phyloP scores from a whole-genome alignment of 2,797 vertebrate genomes.

The Brotula barbata region DNA sequence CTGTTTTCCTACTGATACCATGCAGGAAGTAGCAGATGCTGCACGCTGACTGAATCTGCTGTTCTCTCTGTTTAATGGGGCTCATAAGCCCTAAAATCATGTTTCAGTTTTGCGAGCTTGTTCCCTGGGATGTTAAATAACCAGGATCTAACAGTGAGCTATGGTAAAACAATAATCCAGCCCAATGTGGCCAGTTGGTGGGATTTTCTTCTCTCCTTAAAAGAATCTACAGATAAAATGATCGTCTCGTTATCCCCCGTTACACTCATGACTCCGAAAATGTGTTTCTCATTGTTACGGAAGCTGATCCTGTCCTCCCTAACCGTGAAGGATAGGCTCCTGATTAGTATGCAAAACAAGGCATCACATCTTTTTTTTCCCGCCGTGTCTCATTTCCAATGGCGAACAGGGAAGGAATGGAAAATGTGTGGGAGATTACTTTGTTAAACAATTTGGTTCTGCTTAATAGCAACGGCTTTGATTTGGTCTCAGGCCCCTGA shows the following conservation, averaged over 20 bases:
- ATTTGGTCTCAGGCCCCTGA: slow-evolving; percentile 67
- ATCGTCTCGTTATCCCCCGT: slow-evolving; percentile 37
- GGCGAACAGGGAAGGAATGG: slow-evolving; percentile 52
- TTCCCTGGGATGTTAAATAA: slow-evolving; percentile 32
- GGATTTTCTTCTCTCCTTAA: slow-evolving; percentile 37
- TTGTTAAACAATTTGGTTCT: slow-evolving; percentile 78
- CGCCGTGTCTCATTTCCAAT: slow-evolving; percentile 64
- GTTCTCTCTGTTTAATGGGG: slow-evolving; percentile 43
- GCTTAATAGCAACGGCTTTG: slow-evolving; percentile 76
- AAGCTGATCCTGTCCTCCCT: slow-evolving; percentile 38
- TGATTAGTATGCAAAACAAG: slow-evolving; percentile 76
- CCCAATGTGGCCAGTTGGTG: slow-evolving; percentile 23
- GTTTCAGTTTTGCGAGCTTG: slow-evolving; percentile 42
- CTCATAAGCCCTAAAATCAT: slow-evolving; percentile 50
- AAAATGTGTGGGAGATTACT: slow-evolving; percentile 74
- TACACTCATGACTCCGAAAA: slow-evolving; percentile 50
- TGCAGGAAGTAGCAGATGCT: slow-evolving; percentile 46
- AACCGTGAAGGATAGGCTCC: slow-evolving; percentile 64
- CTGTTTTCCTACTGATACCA: slow-evolving; percentile 48
- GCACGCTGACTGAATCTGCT: slow-evolving; percentile 42
- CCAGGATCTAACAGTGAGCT: slow-evolving; percentile 45
- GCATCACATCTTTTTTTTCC: slow-evolving; percentile 56
- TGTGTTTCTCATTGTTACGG: slow-evolving; percentile 48
- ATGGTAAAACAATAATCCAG: slow-evolving; percentile 40
- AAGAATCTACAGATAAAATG: slow-evolving; percentile 40